phyloP scores from a whole-genome alignment of 2,113 vertebrate genomes.

The Hyperoodon ampullatus region DNA sequence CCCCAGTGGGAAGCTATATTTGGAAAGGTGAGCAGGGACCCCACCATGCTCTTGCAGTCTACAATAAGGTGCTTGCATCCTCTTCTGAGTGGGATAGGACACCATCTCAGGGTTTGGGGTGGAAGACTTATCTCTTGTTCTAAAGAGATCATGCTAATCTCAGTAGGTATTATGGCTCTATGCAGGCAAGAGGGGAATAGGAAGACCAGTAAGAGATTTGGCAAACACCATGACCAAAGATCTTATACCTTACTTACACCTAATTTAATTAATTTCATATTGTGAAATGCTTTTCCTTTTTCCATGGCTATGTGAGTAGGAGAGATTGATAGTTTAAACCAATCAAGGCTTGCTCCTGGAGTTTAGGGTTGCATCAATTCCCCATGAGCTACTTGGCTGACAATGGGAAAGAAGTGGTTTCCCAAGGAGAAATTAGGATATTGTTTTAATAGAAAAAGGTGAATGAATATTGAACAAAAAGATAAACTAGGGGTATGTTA shows the following conservation, averaged over 20 bases:
- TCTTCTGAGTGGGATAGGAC: not conserved
- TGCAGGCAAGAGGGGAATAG: not conserved
- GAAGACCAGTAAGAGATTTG: not conserved
- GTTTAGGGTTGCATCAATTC: not conserved
- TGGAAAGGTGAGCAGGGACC: not conserved
- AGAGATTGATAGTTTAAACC: not conserved
- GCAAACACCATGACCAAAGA: not conserved
- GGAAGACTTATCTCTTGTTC: not conserved
- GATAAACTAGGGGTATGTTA: not conserved
- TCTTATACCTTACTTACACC: not conserved
- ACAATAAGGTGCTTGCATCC: not conserved
- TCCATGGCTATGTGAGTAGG: not conserved
- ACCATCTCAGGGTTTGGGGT: not conserved
- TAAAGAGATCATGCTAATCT: not conserved
- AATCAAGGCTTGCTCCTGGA: not conserved
- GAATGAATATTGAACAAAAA: not conserved
- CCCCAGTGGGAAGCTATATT: not conserved
- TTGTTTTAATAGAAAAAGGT: not conserved
- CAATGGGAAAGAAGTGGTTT: not conserved
- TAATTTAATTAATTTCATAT: not conserved
- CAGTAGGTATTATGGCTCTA: not conserved
- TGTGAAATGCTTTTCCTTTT: not conserved
- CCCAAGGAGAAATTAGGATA: not conserved
- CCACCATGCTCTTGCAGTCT: fast-evolving
- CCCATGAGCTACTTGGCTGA: not conserved